Evolutionary conservation across 2,113 vertebrate species (phyloP).

Genomic region (Rallus limicola): DNA sequence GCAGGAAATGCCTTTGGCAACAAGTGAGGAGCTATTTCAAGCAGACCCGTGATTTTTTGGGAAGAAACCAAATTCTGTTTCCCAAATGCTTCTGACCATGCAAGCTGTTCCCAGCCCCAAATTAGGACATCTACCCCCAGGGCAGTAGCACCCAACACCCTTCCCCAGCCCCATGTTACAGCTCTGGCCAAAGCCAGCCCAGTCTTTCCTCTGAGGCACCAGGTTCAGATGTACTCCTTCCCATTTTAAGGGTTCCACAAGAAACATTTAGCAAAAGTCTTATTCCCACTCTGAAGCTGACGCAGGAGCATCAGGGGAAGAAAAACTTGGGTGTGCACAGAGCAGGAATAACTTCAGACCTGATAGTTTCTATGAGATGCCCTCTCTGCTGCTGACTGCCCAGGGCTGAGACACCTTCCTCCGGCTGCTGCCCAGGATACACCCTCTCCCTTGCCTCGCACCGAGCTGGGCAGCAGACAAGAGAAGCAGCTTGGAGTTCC

Average conservation of each 20-base stretch:
- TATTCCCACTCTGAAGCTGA: not conserved
- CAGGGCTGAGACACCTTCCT: not conserved
- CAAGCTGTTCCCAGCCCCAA: not conserved
- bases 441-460: not conserved
- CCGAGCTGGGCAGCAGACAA: not conserved
- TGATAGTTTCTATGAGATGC: not conserved
- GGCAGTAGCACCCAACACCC: not conserved
- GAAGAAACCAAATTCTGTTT: slow-evolving; percentile 23
- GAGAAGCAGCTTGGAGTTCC: not conserved
- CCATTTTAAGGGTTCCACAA: not conserved
- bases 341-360: not conserved
- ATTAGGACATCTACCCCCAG: not conserved
- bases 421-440: not conserved
- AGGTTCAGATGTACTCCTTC: not conserved
- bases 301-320: not conserved
- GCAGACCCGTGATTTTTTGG: not conserved
- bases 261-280: not conserved
- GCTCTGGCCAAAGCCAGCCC: not conserved
- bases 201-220: not conserved
- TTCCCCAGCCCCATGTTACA: not conserved
- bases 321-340: not conserved
- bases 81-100: not conserved
- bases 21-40: slow-evolving; percentile 43
- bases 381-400: fast-evolving
- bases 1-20: slow-evolving; percentile 2